Percentiles rank a stretch among this genome's conserved stretches.
phyloP scores from a whole-genome alignment of 2,797 vertebrate genomes.

The Chloroceryle inda region DNA sequence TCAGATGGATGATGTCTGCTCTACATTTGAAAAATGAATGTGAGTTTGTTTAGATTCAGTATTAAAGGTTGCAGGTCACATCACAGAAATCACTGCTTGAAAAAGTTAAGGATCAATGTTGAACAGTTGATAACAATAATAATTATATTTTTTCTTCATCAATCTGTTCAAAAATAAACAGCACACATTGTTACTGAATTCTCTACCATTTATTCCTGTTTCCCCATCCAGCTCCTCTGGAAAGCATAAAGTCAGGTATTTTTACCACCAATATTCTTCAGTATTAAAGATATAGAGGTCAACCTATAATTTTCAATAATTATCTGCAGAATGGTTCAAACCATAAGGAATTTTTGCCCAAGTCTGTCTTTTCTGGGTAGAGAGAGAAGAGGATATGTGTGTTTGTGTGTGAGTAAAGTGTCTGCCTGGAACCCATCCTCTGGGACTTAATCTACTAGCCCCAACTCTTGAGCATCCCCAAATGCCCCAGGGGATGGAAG shows the following conservation, averaged over 20 bases:
- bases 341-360: not conserved
- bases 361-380: not conserved
- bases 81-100: conserved; percentile 1
- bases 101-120: conserved; percentile 18
- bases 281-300: not conserved
- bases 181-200: not conserved
- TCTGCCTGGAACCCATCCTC: not conserved
- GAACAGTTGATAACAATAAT: conserved; percentile 20
- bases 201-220: not conserved
- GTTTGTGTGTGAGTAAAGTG: not conserved
- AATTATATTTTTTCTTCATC: conserved; percentile 6
- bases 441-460: not conserved
- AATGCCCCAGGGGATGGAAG: fast-evolving
- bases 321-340: not conserved
- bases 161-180: conserved; percentile 42
- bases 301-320: not conserved
- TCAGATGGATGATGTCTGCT: not conserved
- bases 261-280: not conserved
- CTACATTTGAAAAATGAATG: not conserved
- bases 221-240: not conserved
- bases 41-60: conserved; percentile 20
- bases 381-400: not conserved
- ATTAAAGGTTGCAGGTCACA: not conserved
- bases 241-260: not conserved
- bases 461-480: not conserved